Base-by-base conservation (phyloP, 2,888 invertebrate genomes). In the Limnephilus auricula region DNA sequence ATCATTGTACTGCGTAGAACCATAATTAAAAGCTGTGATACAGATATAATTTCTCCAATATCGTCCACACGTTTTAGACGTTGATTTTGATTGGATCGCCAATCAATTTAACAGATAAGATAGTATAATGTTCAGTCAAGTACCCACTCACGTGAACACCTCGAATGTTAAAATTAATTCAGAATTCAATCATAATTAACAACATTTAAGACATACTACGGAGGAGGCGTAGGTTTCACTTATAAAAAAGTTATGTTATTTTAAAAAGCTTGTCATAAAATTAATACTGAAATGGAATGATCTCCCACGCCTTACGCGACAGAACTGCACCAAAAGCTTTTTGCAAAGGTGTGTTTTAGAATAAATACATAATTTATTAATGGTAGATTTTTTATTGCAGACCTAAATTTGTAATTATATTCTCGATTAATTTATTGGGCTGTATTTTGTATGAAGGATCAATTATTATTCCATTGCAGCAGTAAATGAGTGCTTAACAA, bases 21-120 rank as follows among this genome's bases (percentile, higher is more conserved):
- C 6, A 9, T 65, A 65, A 65, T 65, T 65, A 65, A 65, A 65
- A 65, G 6, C 65, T 65, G n/a, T 65, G n/a, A n/a, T 25, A 65
- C 25, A n/a, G n/a, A 65, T 65, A 65, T 9, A n/a, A 65, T n/a
- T n/a, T 65, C 65, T 25, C 25, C 65, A 65, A 65, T 65, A 65
- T 65, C 65, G 65, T 65, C 65, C 65, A 65, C 65, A 65, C 65
- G 65, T 65, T 65, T 65, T n/a, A 65, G n/a, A 65, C 65, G 65
- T 65, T 9, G 25, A 65, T 65, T 65, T 65, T 65, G 25, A 65
- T 65, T 65, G 65, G 65, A 65, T 65, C 65, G 65, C 65, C 25
- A 65, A 65, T 65, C 65, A 65, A 65, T 65, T 65, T 65, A 65
- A 65, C n/a, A 65, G 65, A 65, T 65, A 65, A 65, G 65, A 5